Evolutionary conservation across 2,888 invertebrate genomes (phyloP).

Genomic region (Cephus pygmeus): DNA sequence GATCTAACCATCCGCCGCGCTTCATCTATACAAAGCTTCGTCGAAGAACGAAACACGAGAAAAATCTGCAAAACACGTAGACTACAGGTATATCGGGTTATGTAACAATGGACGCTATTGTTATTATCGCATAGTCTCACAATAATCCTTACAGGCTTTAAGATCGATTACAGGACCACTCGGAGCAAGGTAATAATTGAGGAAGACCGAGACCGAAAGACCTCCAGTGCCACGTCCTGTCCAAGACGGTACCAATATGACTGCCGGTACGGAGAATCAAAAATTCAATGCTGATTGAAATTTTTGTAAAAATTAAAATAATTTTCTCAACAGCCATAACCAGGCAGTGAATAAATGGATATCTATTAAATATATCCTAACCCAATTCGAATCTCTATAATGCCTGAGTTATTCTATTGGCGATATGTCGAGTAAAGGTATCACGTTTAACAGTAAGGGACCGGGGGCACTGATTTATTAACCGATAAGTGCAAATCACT

Average conservation of each 20-base stretch:
- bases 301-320: background rate
- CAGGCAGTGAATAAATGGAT: background rate
- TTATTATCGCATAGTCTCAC: background rate
- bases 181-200: background rate
- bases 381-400: background rate
- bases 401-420: constrained; percentile 2
- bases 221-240: background rate
- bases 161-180: background rate
- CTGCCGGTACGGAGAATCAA: background rate
- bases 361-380: background rate
- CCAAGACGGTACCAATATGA: background rate
- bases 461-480: constrained; percentile 55
- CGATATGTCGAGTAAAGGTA: background rate
- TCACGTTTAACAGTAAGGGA: constrained; percentile 14
- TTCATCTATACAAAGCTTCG: background rate
- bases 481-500: constrained; percentile 59
- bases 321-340: background rate
- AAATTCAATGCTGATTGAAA: background rate
- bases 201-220: background rate
- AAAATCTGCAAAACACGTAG: background rate
- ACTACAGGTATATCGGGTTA: background rate
- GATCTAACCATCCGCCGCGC: background rate
- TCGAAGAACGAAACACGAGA: background rate
- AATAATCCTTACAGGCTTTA: background rate
- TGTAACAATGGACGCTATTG: background rate